Conservation (phyloP, 2,888 invertebrate species). For the Trissolcus japonicus region DNA sequence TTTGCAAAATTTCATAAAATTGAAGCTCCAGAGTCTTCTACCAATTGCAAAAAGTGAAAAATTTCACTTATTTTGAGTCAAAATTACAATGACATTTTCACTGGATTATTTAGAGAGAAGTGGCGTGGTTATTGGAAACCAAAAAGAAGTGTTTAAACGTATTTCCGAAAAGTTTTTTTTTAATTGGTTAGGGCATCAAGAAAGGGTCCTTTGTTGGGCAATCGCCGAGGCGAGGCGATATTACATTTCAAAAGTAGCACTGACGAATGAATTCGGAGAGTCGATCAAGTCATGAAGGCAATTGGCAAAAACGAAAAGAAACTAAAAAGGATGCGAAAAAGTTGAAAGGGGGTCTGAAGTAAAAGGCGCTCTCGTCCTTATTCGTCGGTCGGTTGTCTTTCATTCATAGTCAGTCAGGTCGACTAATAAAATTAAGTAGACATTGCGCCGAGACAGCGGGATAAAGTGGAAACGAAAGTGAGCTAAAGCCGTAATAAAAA, state of each 20-base stretch:
- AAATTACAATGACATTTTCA: too few relatives aligned
- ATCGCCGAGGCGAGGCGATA: background rate
- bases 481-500: conserved; percentile 56
- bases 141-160: too few relatives aligned
- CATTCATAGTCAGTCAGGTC: conserved; percentile 50
- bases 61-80: too few relatives aligned
- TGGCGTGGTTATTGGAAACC: too few relatives aligned
- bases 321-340: background rate
- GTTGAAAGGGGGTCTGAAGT: conserved; percentile 25
- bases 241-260: conserved; percentile 33
- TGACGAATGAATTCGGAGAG: conserved; percentile 33
- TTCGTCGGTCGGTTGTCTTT: conserved; percentile 41
- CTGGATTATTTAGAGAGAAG: too few relatives aligned
- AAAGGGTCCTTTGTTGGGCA: background rate
- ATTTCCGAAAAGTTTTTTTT: background rate
- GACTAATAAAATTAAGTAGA: conserved; percentile 49
- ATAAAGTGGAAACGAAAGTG: conserved; percentile 50
- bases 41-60: too few relatives aligned
- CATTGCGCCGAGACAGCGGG: conserved; percentile 28
- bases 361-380: conserved; percentile 35
- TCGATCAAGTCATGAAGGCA: conserved; percentile 27
- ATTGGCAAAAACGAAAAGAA: conserved; percentile 12
- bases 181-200: background rate
- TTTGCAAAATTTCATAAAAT: too few relatives aligned
- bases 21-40: too few relatives aligned